A percentile compares a stretch with the other conserved stretches of the same genome.
Conservation (phyloP, 2,797 vertebrate species). For the Mus caroli region DNA sequence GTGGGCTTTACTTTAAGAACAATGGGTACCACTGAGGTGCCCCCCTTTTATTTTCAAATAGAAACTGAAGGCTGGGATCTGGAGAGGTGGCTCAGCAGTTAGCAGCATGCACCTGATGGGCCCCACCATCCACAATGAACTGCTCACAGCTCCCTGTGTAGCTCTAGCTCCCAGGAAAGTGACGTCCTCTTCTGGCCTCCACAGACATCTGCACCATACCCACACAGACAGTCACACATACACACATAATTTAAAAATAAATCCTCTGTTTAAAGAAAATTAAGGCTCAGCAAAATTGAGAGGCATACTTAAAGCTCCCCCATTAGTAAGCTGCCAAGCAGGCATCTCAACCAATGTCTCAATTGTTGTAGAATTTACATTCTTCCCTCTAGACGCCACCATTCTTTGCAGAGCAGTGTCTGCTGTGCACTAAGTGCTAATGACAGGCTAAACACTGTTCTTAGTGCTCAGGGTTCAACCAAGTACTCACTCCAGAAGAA, state of each 20-base stretch:
- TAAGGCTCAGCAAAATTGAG: not conserved
- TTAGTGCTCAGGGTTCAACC: not conserved
- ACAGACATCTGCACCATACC: not conserved
- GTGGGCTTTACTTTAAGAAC: no score
- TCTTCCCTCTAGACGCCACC: not conserved
- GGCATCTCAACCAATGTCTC: not conserved
- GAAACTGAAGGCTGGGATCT: not conserved
- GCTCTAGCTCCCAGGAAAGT: not conserved
- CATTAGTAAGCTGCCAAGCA: not conserved
- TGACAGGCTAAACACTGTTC: not conserved
- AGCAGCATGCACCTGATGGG: not conserved
- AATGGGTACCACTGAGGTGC: not conserved
- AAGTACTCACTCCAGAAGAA: conserved; percentile 4
- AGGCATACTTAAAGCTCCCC: not conserved
- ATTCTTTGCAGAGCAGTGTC: not conserved
- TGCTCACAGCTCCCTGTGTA: not conserved
- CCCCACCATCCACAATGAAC: no score
- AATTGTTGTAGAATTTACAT: not conserved
- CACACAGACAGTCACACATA: not conserved
- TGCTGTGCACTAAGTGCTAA: not conserved
- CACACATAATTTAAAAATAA: not conserved
- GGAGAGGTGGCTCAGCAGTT: not conserved
- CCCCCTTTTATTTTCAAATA: not conserved
- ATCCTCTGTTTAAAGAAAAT: not conserved
- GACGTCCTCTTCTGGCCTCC: not conserved